Percentiles rank a stretch among this genome's conserved stretches.
phyloP scores from a whole-genome alignment of 2,888 invertebrate species.

The Sinodicranocentrus sp. region DNA sequence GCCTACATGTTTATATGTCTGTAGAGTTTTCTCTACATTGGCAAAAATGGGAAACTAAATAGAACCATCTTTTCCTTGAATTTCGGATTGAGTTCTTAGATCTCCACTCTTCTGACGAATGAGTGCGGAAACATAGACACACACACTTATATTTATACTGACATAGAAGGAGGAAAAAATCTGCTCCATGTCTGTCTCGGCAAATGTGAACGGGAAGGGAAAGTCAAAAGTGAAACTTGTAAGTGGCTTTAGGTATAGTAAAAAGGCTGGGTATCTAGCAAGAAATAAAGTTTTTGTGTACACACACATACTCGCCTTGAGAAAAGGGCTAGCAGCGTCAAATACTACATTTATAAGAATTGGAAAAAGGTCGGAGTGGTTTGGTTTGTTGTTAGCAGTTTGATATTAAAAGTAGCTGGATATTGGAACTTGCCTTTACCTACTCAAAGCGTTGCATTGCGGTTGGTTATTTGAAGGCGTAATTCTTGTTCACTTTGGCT shows the following conservation, averaged over 20 bases:
- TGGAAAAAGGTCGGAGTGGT: conserved; percentile 46
- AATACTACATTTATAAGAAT: background rate
- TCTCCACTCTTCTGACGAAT: conserved; percentile 16
- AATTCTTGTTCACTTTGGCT: background rate
- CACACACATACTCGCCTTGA: conserved; percentile 10
- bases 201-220: conserved; percentile 6
- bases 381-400: conserved; percentile 39
- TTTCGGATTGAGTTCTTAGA: conserved; percentile 30
- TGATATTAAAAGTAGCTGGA: conserved; percentile 48
- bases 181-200: background rate
- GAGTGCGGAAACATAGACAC: conserved; percentile 8
- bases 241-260: conserved; percentile 8
- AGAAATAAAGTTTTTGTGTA: conserved; percentile 11
- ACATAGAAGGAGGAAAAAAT: background rate
- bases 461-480: background rate
- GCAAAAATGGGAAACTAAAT: background rate
- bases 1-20: background rate
- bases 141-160: background rate
- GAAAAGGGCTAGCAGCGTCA: conserved; percentile 5
- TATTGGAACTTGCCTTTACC: conserved; percentile 1
- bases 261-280: background rate
- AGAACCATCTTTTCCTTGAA: conserved; percentile 30
- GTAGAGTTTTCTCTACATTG: no score
- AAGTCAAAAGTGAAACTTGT: conserved; percentile 43
- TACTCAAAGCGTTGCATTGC: no score